Evolutionary conservation across 2,888 invertebrate genomes (phyloP).

Genomic region (Unio delphinus): DNA sequence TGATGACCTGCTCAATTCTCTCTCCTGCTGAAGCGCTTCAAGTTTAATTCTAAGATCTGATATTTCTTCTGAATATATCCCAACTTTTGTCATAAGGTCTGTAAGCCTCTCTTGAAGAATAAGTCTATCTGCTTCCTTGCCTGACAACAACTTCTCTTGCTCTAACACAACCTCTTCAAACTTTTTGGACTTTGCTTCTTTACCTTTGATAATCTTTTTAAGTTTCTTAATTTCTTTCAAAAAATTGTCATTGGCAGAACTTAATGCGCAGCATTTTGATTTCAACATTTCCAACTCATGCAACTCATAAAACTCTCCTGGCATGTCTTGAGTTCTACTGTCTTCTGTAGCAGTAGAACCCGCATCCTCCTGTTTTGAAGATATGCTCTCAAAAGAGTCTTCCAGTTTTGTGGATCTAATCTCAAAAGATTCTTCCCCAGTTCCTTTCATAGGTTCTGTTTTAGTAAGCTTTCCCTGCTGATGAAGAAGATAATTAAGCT

Average conservation of each 20-base stretch:
- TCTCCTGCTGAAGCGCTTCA: too few species aligned
- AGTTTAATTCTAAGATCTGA: too few species aligned
- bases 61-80: too few species aligned
- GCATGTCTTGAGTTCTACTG: too few species aligned
- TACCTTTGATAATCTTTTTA: conserved; percentile 39
- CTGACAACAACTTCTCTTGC: conserved; percentile 35
- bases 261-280: too few species aligned
- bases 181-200: conserved; percentile 42
- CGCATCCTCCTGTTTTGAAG: too few species aligned
- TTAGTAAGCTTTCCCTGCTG: neutral
- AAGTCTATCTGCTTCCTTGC: conserved; percentile 43
- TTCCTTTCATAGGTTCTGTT: neutral
- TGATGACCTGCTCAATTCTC: too few species aligned
- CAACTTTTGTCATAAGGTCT: conserved; percentile 13
- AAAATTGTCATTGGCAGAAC: conserved; percentile 22
- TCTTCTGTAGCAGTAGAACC: too few species aligned
- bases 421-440: neutral
- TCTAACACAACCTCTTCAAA: conserved; percentile 40
- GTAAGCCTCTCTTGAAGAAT: conserved; percentile 32
- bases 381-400: neutral
- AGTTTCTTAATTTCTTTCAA: conserved; percentile 33
- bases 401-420: neutral
- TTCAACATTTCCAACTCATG: too few species aligned
- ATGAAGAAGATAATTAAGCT: conserved; percentile 9
- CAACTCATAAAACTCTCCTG: too few species aligned